phyloP scores from a whole-genome alignment of 2,113 vertebrate species.

The Cisticola juncidis region DNA sequence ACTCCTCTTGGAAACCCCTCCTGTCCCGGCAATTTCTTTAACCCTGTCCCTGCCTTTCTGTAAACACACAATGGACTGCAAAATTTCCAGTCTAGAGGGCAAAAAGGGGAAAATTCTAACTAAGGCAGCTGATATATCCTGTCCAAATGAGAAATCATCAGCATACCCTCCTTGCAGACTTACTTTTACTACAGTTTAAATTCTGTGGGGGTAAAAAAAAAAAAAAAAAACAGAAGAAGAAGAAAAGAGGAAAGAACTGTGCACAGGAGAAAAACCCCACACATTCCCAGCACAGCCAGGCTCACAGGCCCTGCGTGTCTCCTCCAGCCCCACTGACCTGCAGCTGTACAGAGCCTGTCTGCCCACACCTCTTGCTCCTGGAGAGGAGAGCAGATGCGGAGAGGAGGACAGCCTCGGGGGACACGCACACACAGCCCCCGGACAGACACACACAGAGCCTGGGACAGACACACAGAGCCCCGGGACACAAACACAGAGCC shows the following conservation, averaged over 20 bases:
- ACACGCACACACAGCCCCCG: too few species aligned
- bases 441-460: too few species aligned
- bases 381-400: fast-evolving
- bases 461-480: too few species aligned
- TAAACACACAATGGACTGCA: neutral
- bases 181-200: neutral
- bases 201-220: neutral
- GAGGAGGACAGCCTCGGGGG: fast-evolving
- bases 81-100: neutral
- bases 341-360: neutral
- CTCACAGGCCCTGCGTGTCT: fast-evolving
- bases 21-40: neutral
- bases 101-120: neutral
- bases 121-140: neutral
- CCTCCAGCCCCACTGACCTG: neutral
- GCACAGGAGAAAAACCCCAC: neutral
- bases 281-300: neutral
- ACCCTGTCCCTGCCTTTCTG: neutral
- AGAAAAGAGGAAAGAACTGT: fast-evolving
- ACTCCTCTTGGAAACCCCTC: neutral
- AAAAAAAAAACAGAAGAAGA: too few species aligned
- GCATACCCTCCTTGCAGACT: fast-evolving
- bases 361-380: neutral
- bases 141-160: neutral
- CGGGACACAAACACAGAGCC: neutral